Percentiles rank a stretch among this genome's conserved stretches.
phyloP scores from a whole-genome alignment of 2,113 vertebrate genomes.

The Saccopteryx bilineata region DNA sequence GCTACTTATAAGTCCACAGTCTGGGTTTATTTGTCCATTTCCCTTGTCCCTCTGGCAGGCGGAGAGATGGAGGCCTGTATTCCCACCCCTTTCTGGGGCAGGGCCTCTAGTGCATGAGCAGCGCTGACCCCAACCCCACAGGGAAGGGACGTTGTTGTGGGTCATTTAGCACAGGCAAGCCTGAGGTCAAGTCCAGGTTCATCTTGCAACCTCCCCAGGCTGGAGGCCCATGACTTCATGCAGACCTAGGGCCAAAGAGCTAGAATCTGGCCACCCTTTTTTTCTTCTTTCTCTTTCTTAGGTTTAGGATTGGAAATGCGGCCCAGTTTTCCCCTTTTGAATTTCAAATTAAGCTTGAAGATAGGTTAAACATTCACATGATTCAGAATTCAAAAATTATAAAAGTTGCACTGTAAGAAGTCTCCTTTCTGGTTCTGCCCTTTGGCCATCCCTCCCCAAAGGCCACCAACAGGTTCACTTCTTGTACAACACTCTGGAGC shows the following conservation, averaged over 20 bases:
- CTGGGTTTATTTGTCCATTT: not conserved
- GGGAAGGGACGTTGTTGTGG: not conserved
- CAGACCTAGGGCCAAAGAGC: not conserved
- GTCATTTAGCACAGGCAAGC: not conserved
- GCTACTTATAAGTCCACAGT: not conserved
- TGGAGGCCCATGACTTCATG: not conserved
- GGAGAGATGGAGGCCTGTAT: not conserved
- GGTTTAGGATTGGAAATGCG: not conserved
- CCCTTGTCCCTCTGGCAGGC: not conserved
- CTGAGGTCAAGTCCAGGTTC: not conserved
- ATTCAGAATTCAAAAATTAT: not conserved
- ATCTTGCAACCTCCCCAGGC: not conserved
- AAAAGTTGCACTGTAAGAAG: not conserved
- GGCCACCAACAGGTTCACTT: not conserved
- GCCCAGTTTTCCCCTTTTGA: not conserved
- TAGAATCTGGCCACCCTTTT: not conserved
- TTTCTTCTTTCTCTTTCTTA: not conserved
- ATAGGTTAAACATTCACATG: not conserved
- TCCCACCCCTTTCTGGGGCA: not conserved
- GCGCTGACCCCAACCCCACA: not conserved
- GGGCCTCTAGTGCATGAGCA: not conserved
- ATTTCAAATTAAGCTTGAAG: conserved; percentile 19
- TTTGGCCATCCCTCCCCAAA: not conserved
- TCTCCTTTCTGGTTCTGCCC: not conserved
- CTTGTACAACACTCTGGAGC: not conserved